Percentiles rank a stretch among this genome's conserved stretches.
Conservation (phyloP, 2,113 vertebrate species). For the Hippolais icterina region DNA sequence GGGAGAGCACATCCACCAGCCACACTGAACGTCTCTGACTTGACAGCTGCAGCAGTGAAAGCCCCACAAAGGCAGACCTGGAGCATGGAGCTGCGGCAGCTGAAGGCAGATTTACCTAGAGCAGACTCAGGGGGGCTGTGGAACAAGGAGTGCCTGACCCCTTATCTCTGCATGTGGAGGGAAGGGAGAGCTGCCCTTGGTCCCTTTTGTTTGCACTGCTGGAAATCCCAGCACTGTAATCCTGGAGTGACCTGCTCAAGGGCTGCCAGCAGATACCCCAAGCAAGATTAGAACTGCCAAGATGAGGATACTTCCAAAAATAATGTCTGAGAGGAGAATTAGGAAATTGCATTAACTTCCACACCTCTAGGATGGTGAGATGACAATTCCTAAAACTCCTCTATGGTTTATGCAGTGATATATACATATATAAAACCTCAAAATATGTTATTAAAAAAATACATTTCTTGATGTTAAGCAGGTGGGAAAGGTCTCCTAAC, state of each 20-base stretch:
- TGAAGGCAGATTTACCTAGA: slow-evolving; percentile 36
- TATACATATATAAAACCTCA: neutral
- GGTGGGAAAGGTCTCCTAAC: neutral
- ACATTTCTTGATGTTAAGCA: neutral
- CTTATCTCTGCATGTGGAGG: slow-evolving; percentile 9
- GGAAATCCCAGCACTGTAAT: neutral
- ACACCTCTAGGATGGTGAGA: neutral
- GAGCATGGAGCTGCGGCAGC: slow-evolving; percentile 22
- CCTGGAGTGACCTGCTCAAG: neutral
- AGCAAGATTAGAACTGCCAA: neutral
- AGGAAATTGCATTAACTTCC: neutral
- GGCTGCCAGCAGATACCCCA: neutral
- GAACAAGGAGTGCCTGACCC: neutral
- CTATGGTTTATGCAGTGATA: neutral
- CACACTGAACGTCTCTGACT: neutral
- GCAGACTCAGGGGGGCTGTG: neutral
- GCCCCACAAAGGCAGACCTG: slow-evolving; percentile 4
- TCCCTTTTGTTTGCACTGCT: neutral
- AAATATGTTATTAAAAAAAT: neutral
- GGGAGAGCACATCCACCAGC: neutral
- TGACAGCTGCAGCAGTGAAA: slow-evolving; percentile 50
- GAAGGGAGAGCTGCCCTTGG: slow-evolving; percentile 17
- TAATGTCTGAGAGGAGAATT: neutral
- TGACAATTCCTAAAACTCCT: neutral
- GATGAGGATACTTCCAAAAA: neutral